These are phyloP conservation scores for Amiota communis DNA, from an alignment of 2,888 invertebrate genomes.

Conservation along the genomic window DNA sequence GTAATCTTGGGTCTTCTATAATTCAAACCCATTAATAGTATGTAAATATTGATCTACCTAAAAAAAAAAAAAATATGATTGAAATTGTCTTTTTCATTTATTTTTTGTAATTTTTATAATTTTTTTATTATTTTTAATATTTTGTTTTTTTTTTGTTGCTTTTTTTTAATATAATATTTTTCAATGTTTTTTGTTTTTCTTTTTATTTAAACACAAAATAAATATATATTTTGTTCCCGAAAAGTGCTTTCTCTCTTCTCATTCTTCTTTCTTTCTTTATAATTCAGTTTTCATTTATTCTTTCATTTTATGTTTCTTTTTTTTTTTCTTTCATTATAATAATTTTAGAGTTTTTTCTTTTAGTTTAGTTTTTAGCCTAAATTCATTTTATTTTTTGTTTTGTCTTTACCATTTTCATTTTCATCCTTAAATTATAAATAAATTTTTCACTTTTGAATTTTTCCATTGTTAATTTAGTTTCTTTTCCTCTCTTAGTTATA, in stretches of 20 bases:
- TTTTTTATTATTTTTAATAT: background rate
- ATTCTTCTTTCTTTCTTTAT: slow-evolving; percentile 26
- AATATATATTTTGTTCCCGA: slow-evolving; percentile 69
- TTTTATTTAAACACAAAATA: slow-evolving; percentile 57
- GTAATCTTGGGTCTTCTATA: too few species aligned
- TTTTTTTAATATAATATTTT: background rate
- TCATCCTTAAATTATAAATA: too few species aligned
- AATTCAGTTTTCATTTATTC: slow-evolving; percentile 30
- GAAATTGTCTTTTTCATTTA: background rate
- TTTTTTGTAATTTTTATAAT: background rate
- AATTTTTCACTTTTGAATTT: background rate
- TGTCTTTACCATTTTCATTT: too few species aligned
- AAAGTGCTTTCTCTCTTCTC: slow-evolving; percentile 43
- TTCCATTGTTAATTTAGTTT: slow-evolving; percentile 15
- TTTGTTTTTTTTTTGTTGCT: slow-evolving; percentile 14
- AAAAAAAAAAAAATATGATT: too few species aligned
- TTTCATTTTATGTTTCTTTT: too few species aligned
- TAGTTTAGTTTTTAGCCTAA: slow-evolving; percentile 29
- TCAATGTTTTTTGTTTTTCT: background rate
- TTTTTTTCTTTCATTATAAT: too few species aligned
- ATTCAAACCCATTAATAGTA: too few species aligned
- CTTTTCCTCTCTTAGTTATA: slow-evolving; percentile 10
- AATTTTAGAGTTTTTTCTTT: too few species aligned
- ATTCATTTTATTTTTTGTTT: slow-evolving; percentile 24
- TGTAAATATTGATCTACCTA: too few species aligned